Evolutionary conservation across 2,888 invertebrate species (phyloP), one percentile per base, ranked within the genome.

Genomic region (Acleris holmiana): DNA sequence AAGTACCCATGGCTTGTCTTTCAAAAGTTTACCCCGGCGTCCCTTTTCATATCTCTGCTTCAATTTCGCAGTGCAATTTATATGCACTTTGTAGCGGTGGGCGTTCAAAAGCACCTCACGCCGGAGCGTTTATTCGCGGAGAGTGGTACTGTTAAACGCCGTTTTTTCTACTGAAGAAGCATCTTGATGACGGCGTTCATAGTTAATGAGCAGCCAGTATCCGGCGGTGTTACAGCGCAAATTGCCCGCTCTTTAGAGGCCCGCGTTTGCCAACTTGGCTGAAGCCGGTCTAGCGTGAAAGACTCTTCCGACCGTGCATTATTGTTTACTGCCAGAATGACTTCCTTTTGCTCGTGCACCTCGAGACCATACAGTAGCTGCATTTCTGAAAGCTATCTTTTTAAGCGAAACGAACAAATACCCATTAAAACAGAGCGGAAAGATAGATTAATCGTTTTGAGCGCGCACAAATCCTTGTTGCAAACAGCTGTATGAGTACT

Each of bases 141-240:
- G 86, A 86, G 89, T 86, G 88, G 87, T 83, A 84, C 88, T 84
- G 84, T 84, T 88, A 83, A 89, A 84, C 79, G 82, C 73, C 80
- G 84, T 88, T 91, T 91, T 91, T 91, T 87, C 86, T 80, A 69
- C 81, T 85, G 85, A 89, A 89, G 89, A 90, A 86, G 88, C 85
- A 81, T 84, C 89, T 89, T 91, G 91, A 91, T 91, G 91, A 91
- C 86, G 82, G 76, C 85, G 86, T 91, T 91, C 91, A 92, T 92
- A 91, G 86, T 92, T 91, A 91, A 92, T 91, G 91, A 91, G 91
- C 86, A 86, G 80, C 83, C 80, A 84, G 89, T 89, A 89, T 89
- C 89, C 89, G 87, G 80, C 73, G 85, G 87, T 86, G 88, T 84
- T 86, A 81, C 84, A 74, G 77, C 77, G 80, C 80, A 90, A 90